Percentiles rank a stretch among this genome's conserved stretches.
These are phyloP conservation scores for Neocloeon triangulifer DNA, from an alignment of 1,140 invertebrate genomes.

Conservation along the genomic window DNA sequence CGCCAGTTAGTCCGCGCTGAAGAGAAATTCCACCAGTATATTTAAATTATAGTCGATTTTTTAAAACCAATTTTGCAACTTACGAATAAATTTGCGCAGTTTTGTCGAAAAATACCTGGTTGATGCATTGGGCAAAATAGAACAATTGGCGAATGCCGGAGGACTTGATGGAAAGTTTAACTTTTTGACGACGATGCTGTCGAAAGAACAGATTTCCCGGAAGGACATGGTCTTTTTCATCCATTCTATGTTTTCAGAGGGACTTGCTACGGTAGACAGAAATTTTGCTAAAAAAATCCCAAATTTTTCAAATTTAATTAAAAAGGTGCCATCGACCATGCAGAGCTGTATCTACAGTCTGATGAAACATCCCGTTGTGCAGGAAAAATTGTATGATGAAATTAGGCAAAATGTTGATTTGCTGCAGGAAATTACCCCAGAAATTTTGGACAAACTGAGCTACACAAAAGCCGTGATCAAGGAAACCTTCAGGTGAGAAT, in stretches of 20 bases:
- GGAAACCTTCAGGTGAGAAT: slow-evolving; percentile 29
- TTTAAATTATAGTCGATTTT: neutral
- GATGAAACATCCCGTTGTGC: slow-evolving; percentile 18
- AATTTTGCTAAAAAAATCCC: slow-evolving; percentile 5
- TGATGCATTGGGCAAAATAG: neutral
- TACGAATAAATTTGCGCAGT: no score
- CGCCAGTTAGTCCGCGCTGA: slow-evolving; percentile 17
- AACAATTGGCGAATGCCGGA: neutral
- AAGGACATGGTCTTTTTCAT: slow-evolving; percentile 23
- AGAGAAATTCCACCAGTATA: slow-evolving; percentile 18
- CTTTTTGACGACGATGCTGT: slow-evolving; percentile 23
- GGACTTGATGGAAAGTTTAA: slow-evolving; percentile 16
- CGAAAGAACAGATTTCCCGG: slow-evolving; percentile 17
- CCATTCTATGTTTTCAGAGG: slow-evolving; percentile 26
- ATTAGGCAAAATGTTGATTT: slow-evolving; percentile 13
- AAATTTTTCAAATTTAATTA: slow-evolving; percentile 1
- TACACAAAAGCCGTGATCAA: slow-evolving; percentile 32
- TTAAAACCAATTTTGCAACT: no score
- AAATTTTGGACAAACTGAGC: slow-evolving; percentile 16
- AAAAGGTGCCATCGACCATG: slow-evolving; percentile 11
- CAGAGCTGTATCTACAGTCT: slow-evolving; percentile 20
- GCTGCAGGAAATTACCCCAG: slow-evolving; percentile 14
- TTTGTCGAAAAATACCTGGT: slow-evolving; percentile 1
- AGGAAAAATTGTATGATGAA: slow-evolving; percentile 23
- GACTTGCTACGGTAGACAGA: slow-evolving; percentile 22